Evolutionary conservation across 2,113 vertebrate species (phyloP), one percentile per base, ranked within the genome.

Genomic region (Tachysurus vachellii): DNA sequence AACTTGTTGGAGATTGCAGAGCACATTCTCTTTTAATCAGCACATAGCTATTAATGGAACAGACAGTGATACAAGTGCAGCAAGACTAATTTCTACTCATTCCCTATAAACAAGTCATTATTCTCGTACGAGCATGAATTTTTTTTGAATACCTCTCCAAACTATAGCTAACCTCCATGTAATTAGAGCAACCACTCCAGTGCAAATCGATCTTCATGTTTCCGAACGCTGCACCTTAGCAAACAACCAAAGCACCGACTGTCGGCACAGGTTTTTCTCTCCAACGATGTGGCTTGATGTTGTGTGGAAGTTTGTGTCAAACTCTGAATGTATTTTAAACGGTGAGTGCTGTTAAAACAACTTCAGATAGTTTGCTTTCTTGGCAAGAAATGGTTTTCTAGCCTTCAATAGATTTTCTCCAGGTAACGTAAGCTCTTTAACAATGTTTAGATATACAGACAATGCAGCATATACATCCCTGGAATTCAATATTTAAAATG

Each of bases 191-290:
- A 53, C 50, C 42, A 73, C 71, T 73, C 42, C 47, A 53, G 75
- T 77, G 16, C 47, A 28, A 80, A 47, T 36, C 19, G 12, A 54
- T 73, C 53, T 31, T 86, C 61, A 62, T 66, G 28, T 83, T 64
- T 76, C 61, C 3, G 7, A 19, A 62, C 42, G 70, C 57, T 82
- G 86, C 86, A 84, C 59, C 84, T 87, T 87, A 77, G n/a, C 76
- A 28, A 68, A 79, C 71, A 87, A 76, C 86, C 86, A 87, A 87
- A 87, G 86, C 71, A 54, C 57, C 62, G 44, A 64, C 62, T 64
- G 19, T 59, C n/a, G 21, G 4, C 44, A 36, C 13, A 11, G 85
- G 68, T 47, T 57, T 61, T 71, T 57, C 81, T 44, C 57, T 31
- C 57, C 31, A 56, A 5, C 28, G 42, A 8, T 54, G 54, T 61